Percentiles rank a stretch among this genome's conserved stretches.
These are phyloP conservation scores for Calyptomena viridis DNA, from an alignment of 2,113 vertebrate species.

Conservation along the genomic window DNA sequence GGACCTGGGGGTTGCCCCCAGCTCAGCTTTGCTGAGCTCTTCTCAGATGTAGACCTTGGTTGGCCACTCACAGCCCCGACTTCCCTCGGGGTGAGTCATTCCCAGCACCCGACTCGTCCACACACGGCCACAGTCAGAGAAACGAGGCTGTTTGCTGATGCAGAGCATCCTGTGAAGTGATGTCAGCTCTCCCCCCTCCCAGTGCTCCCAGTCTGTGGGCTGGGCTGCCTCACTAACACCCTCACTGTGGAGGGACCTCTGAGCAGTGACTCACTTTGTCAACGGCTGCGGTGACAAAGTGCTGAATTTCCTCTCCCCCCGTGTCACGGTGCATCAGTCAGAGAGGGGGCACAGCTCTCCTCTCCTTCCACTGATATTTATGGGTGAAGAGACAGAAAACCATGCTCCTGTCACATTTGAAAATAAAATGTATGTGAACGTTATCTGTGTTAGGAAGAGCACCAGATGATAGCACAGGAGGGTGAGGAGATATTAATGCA, in stretches of 20 bases:
- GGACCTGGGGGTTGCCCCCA: neutral
- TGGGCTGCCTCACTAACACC: neutral
- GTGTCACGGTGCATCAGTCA: neutral
- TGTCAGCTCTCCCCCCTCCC: neutral
- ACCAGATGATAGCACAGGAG: neutral
- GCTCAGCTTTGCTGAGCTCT: neutral
- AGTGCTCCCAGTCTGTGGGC: neutral
- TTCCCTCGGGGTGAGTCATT: neutral
- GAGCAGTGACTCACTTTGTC: neutral
- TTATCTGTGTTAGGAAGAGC: neutral
- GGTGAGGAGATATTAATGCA: neutral
- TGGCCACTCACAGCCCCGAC: neutral
- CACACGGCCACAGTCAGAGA: neutral
- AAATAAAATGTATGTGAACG: neutral
- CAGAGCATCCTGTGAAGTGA: neutral
- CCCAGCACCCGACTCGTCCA: neutral
- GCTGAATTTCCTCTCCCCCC: neutral
- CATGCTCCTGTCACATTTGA: neutral
- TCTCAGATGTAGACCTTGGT: rapidly evolving
- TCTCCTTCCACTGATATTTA: neutral
- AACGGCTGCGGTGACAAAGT: neutral
- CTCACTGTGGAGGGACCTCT: neutral
- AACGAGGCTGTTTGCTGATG: neutral
- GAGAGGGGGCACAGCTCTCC: constrained; percentile 1
- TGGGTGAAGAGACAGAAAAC: neutral